phyloP scores from a whole-genome alignment of 2,113 vertebrate species.

The Phoxinus phoxinus region DNA sequence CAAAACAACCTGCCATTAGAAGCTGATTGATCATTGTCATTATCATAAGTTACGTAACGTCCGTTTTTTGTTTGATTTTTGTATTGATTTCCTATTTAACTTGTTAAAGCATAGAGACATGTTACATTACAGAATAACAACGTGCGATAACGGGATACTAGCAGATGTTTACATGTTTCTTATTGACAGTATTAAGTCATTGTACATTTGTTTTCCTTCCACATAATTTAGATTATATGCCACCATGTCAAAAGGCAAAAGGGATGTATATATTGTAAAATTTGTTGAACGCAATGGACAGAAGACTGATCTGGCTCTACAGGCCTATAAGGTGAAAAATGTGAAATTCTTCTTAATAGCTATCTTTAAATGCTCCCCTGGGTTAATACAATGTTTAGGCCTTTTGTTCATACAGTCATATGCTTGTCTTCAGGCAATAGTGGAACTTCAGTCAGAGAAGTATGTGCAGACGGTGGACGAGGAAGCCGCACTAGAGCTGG shows the following conservation, averaged over 20 bases:
- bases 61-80: too few relatives aligned
- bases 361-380: not conserved
- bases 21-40: not conserved
- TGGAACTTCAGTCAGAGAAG: conserved; percentile 92
- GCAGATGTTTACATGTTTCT: not conserved
- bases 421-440: conserved; percentile 83
- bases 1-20: not conserved
- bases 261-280: conserved; percentile 86
- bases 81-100: not conserved
- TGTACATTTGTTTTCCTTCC: not conserved
- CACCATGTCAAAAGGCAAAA: conserved; percentile 79
- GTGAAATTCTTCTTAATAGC: not conserved
- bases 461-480: conserved; percentile 86
- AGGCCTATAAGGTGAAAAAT: conserved; percentile 87
- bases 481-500: conserved; percentile 78
- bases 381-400: not conserved
- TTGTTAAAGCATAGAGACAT: not conserved
- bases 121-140: not conserved
- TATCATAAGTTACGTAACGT: not conserved
- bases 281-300: conserved; percentile 81
- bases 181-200: not conserved
- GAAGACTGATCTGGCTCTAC: conserved; percentile 79
- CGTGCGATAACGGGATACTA: not conserved
- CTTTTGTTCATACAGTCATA: conserved; percentile 27
- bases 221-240: not conserved